phyloP scores from a whole-genome alignment of 2,113 vertebrate species.

The Rhinoderma darwinii region DNA sequence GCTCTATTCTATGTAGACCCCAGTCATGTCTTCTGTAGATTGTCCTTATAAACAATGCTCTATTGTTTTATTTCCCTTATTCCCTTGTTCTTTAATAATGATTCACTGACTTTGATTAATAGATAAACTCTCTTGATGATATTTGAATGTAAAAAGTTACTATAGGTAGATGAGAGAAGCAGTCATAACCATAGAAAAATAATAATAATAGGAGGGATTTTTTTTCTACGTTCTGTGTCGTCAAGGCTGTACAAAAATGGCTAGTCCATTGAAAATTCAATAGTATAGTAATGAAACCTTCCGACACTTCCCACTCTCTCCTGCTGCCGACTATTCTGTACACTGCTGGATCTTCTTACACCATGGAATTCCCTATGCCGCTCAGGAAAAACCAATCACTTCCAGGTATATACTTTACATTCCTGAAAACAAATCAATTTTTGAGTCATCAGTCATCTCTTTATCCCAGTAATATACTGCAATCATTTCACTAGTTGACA shows the following conservation, averaged over 20 bases:
- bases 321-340: background rate
- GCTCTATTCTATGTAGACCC: too few relatives aligned
- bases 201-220: too few relatives aligned
- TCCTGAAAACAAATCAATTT: slow-evolving; percentile 25
- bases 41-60: too few relatives aligned
- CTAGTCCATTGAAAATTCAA: background rate
- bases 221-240: background rate
- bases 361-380: background rate
- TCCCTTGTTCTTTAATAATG: too few relatives aligned
- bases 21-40: too few relatives aligned
- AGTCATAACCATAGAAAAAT: too few relatives aligned
- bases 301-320: background rate
- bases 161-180: too few relatives aligned
- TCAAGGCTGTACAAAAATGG: too few relatives aligned
- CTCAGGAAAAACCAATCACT: background rate
- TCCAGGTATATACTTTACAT: slow-evolving; percentile 15
- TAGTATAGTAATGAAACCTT: background rate
- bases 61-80: too few relatives aligned
- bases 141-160: too few relatives aligned
- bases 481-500: slow-evolving; percentile 21
- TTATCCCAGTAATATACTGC: slow-evolving; percentile 29
- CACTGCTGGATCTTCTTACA: background rate
- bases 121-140: too few relatives aligned
- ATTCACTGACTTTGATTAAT: too few relatives aligned
- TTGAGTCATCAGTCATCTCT: slow-evolving; percentile 16